phyloP scores from a whole-genome alignment of 2,797 vertebrate genomes.

The Toxotes lorentzi region DNA sequence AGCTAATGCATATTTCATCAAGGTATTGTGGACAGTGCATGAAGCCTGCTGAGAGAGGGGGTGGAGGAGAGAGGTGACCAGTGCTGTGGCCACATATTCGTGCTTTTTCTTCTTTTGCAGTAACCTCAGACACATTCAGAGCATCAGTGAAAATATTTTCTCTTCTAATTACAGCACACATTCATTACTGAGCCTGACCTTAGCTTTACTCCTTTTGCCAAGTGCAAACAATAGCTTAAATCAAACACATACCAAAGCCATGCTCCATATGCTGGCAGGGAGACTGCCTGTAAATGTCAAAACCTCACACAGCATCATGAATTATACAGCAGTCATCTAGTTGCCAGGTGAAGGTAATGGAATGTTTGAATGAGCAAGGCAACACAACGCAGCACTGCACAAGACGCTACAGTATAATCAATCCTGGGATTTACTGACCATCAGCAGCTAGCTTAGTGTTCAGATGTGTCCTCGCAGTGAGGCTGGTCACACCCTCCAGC shows the following conservation, averaged over 20 bases:
- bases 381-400: neutral
- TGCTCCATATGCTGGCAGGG: constrained; percentile 2
- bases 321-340: constrained; percentile 41
- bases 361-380: neutral
- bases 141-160: neutral
- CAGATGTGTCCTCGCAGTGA: no score
- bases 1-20: constrained; percentile 77
- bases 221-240: constrained; percentile 19
- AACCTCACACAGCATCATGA: constrained; percentile 39
- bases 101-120: neutral
- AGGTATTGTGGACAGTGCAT: constrained; percentile 54
- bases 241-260: constrained; percentile 8
- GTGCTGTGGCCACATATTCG: neutral
- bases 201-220: neutral
- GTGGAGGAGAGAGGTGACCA: constrained; percentile 18
- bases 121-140: neutral
- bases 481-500: neutral
- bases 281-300: constrained; percentile 45
- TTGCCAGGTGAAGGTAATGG: constrained; percentile 7
- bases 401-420: neutral
- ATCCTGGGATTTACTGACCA: neutral
- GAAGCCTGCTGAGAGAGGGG: constrained; percentile 34
- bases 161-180: constrained; percentile 8
- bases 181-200: neutral
- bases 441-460: neutral